Evolutionary conservation across 1,140 invertebrate species (phyloP), one percentile per base, ranked within the genome.

Genomic region (Ceratina japonica): DNA sequence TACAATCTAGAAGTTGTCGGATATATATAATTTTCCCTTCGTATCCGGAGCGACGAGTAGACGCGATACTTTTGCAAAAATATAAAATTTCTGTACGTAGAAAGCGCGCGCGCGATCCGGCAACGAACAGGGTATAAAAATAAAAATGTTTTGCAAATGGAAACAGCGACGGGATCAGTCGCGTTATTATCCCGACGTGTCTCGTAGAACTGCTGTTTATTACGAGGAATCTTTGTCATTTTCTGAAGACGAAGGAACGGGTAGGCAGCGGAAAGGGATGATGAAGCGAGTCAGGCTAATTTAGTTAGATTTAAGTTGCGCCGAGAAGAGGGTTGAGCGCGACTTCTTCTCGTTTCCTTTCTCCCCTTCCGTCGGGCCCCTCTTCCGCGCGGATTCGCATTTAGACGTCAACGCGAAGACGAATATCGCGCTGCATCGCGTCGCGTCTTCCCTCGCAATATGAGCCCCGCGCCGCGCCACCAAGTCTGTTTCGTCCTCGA

Each of bases 321-420:
- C 0, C 8, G n/a, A 44, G 37, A 44, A 44, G 37, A 7, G 12
- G 20, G 24, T 58, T 24, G 10, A 49, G 63, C 20, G 20, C 13
- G 58, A 44, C 66, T 77, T 71, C 58, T 77, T 52, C 56, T 58
- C 10, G 37, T 8, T 27, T 27, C 54, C n/a, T n/a, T n/a, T 56
- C 74, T 68, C 63, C 68, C 66, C 22, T 31, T 22, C 24, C 37
- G 37, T 37, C 37, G 7, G 37, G 37, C n/a, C n/a, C 7, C 56
- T 20, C 16, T 22, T 54, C 1, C 72, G 7, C 1, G 24, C 3
- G 27, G 18, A n/a, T 52, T 52, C 75, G 68, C 70, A 27, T 72
- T 78, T 72, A 71, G 54, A 61, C 65, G 44, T 4, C 3, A 3
- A 58, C 44, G 31, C 66, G 75, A 62, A 44, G 75, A 70, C 75